Conservation (phyloP, 2,113 vertebrate genomes). For the Pituophis catenifer region DNA sequence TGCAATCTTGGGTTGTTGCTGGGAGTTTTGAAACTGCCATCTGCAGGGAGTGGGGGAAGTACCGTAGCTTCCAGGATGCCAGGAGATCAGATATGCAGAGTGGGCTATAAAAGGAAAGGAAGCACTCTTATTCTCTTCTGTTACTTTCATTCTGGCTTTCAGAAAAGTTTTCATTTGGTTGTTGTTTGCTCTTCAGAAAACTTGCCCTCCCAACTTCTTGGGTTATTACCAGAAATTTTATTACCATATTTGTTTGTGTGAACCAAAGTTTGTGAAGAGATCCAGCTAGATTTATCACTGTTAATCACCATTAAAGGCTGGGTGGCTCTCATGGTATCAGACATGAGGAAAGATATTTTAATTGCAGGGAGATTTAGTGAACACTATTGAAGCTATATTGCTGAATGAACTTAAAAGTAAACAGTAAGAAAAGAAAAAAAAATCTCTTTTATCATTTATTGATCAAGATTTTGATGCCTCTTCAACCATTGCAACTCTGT, state of each 20-base stretch:
- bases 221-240: not conserved
- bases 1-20: not conserved
- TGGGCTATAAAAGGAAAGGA: not conserved
- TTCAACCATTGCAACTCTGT: not conserved
- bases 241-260: not conserved
- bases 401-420: not conserved
- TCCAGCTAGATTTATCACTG: not conserved
- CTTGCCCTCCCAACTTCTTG: not conserved
- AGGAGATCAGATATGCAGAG: rapidly evolving
- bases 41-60: not conserved
- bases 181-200: not conserved
- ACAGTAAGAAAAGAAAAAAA: not conserved
- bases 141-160: not conserved
- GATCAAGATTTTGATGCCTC: not conserved
- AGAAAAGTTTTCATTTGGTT: not conserved
- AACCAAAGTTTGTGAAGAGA: not conserved
- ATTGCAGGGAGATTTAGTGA: not conserved
- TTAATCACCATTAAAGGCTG: not conserved
- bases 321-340: not conserved
- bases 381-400: not conserved
- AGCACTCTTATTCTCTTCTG: not conserved
- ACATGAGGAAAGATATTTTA: not conserved
- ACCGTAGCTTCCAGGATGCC: not conserved
- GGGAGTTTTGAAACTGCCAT: rapidly evolving
- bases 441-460: not conserved